phyloP scores from a whole-genome alignment of 2,888 invertebrate genomes.

The Aethes cnicana region DNA sequence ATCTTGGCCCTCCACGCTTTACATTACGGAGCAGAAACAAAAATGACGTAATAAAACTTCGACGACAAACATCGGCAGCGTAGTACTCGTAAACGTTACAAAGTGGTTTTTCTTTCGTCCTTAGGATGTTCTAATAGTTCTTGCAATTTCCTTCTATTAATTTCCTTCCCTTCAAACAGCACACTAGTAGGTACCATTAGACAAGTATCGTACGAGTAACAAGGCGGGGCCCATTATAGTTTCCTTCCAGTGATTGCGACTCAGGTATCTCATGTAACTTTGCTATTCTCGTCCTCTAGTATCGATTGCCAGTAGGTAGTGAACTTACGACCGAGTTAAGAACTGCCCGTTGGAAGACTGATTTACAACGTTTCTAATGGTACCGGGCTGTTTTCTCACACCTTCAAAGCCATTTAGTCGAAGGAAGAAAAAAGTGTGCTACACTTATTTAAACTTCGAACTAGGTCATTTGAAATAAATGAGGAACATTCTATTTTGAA shows the following conservation, averaged over 20 bases:
- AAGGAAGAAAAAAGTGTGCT: too few species aligned
- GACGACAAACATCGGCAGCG: too few species aligned
- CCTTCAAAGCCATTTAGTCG: too few species aligned
- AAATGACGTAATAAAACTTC: too few species aligned
- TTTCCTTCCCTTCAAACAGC: slow-evolving; percentile 21
- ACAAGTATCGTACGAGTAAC: not conserved
- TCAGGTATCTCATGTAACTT: slow-evolving; percentile 28
- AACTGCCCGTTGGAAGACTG: slow-evolving; percentile 5
- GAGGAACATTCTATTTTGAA: too few species aligned
- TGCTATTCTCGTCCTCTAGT: slow-evolving; percentile 30
- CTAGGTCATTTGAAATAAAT: too few species aligned
- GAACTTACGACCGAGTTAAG: slow-evolving; percentile 13
- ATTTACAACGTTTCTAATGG: not conserved
- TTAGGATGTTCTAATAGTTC: too few species aligned
- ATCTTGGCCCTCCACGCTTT: too few species aligned
- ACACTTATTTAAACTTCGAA: too few species aligned
- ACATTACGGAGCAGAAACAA: too few species aligned
- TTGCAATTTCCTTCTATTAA: not conserved
- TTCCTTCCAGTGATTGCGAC: slow-evolving; percentile 27
- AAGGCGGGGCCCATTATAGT: slow-evolving; percentile 5
- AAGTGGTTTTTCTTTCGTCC: not conserved
- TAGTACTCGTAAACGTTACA: not conserved
- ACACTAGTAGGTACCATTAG: slow-evolving; percentile 8
- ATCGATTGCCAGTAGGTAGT: slow-evolving; percentile 18
- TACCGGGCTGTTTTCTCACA: not conserved